Conservation (phyloP, 2,797 vertebrate species). For the Schizothorax lantsangensis region DNA sequence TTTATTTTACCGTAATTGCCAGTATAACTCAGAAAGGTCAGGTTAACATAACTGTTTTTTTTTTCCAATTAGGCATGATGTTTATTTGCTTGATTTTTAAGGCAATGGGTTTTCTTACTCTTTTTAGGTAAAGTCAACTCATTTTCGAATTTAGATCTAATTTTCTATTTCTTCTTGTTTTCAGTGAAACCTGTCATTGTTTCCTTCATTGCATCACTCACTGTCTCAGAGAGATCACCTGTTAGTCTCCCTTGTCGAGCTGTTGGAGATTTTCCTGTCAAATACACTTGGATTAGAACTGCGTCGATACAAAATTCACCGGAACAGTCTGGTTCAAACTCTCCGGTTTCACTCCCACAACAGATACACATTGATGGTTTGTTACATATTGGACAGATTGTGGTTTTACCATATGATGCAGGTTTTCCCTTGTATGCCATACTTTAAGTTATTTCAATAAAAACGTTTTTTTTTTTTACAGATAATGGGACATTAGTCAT, state of each 20-base stretch:
- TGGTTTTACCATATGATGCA: background rate
- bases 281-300: constrained; percentile 74
- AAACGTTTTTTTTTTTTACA: constrained; percentile 41
- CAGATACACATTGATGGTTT: constrained; percentile 68
- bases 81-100: background rate
- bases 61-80: background rate
- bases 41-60: background rate
- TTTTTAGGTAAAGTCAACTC: background rate
- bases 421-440: background rate
- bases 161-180: constrained; percentile 1
- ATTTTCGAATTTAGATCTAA: background rate
- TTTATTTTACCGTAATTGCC: background rate
- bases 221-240: constrained; percentile 63
- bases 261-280: constrained; percentile 75
- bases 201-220: constrained; percentile 66
- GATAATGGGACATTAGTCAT: constrained; percentile 76
- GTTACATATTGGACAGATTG: constrained; percentile 16
- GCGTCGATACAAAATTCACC: background rate
- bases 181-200: constrained; percentile 79
- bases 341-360: constrained; percentile 48
- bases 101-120: background rate
- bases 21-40: background rate
- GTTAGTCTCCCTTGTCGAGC: constrained; percentile 75
- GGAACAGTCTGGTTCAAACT: background rate
- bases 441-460: background rate